Base-by-base conservation (phyloP, 2,113 vertebrate species). In the Pholis gunnellus region DNA sequence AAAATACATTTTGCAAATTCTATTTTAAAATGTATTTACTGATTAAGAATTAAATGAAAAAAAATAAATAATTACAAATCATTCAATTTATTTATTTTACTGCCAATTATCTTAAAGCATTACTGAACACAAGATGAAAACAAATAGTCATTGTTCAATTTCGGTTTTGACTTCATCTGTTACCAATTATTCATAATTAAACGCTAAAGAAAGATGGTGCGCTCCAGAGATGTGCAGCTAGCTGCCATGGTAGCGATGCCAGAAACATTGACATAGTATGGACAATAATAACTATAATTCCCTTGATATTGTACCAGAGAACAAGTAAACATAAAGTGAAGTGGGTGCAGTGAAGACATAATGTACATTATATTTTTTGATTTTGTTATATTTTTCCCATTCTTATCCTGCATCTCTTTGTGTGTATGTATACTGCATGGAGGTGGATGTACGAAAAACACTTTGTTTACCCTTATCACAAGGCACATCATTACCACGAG, bases 401-500 rank as follows among this genome's bases (percentile, higher is more conserved):
- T 42, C 6, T 15, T 5, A 14, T 8, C 18, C 25, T 5, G 52
- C n/a, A 10, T 31, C n/a, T 82, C 7, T 61, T 14, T 73, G 50
- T 48, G 27, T 31, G 25, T 31, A 8, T 31, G 15, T 59, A 2
- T 31, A 57, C 27, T n/a, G 11, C 40, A 52, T 25, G 29, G 20
- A 46, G 25, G 14, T 46, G 42, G 61, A 61, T n/a, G 52, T 27
- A 70, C 44, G 4, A 3, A 34, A 66, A 61, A 25, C 42, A 29
- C 34, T 59, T 22, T 75, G 29, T 57, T 63, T 56, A 29, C 6
- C 48, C 40, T 70, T 29, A 25, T 40, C 56, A 64, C 9, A 38
- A 25, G 38, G 25, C 44, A n/a, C 60, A 56, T 69, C 54, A 59
- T 71, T 52, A 79, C n/a, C 29, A 60, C 15, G 13, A 52, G 48